Base-by-base conservation (phyloP, 1,140 invertebrate species). In the Mya arenaria region DNA sequence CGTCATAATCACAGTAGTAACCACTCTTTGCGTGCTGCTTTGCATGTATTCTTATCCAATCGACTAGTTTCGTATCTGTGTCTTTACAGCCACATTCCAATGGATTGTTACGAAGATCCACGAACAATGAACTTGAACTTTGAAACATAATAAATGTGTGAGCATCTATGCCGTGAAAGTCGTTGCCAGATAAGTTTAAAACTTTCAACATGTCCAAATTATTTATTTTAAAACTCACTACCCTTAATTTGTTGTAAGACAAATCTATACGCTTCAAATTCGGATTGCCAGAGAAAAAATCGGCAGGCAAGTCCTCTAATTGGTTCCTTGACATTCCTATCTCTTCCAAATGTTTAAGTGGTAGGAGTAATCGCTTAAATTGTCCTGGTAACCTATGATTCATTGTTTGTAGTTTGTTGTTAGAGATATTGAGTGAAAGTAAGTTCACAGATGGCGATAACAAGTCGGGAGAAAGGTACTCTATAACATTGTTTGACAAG, bases 401-500 rank as follows among this genome's bases (percentile, higher is more conserved):
- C 68, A 71, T 71, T 28, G 37, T 34, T 19, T 4, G 0, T 5
- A 71, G 23, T 10, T 15, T 2, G 23, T 71, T 71, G 4, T 30
- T 55, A 4, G 68, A 71, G 13, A 71, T 13, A 19, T 71, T n/a
- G 19, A 71, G 23, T 17, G 8, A 23, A 5, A 3, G 15, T 0
- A 71, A 30, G 36, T 55, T 55, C n/a, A 48, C 13, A 32, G 36
- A 6, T 34, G 41, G 56, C 6, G 39, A 48, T 17, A 71, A 55
- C 30, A 52, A 13, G 1, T 17, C 32, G 30, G 68, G 68, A 55
- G 48, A 48, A 10, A 71, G n/a, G 56, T 41, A 71, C 56, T 71
- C 41, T 19, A 71, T n/a, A n/a, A n/a, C n/a, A n/a, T n/a, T n/a
- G n/a, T n/a, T n/a, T n/a, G n/a, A n/a, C n/a, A n/a, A n/a, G n/a